Evolutionary conservation across 2,888 invertebrate genomes (phyloP).

Genomic region (Mesopsocus fuscifrons): DNA sequence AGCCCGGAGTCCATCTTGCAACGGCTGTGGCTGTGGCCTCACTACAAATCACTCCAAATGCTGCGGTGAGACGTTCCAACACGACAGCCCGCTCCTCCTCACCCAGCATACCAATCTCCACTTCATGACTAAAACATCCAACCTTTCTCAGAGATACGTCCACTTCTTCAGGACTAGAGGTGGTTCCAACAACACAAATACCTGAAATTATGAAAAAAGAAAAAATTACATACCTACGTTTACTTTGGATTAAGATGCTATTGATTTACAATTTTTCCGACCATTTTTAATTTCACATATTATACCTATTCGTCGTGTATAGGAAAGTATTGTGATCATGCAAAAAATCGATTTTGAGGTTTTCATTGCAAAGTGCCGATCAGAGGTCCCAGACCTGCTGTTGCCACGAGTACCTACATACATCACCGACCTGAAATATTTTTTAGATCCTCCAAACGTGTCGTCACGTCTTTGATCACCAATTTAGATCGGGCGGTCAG

Average conservation of each 20-base stretch:
- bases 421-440: too few species aligned
- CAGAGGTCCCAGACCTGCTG: too few species aligned
- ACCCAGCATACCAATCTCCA: slow-evolving; percentile 29
- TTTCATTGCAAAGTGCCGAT: too few species aligned
- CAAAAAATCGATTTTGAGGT: too few species aligned
- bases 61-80: slow-evolving; percentile 21
- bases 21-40: slow-evolving; percentile 18
- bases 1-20: slow-evolving; percentile 34
- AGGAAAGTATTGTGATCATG: too few species aligned
- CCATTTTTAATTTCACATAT: too few species aligned
- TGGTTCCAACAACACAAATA: slow-evolving; percentile 33
- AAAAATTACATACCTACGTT: too few species aligned
- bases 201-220: too few species aligned
- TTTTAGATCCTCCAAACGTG: slow-evolving; percentile 29
- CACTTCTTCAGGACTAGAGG: slow-evolving; percentile 28
- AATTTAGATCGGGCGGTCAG: slow-evolving; percentile 22
- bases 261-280: too few species aligned
- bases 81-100: slow-evolving; percentile 27
- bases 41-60: slow-evolving; percentile 13
- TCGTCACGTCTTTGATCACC: slow-evolving; percentile 6
- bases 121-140: slow-evolving; percentile 35
- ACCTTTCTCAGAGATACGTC: slow-evolving; percentile 30
- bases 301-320: too few species aligned
- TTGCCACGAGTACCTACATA: too few species aligned
- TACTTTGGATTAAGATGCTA: too few species aligned